A percentile compares a stretch with the other conserved stretches of the same genome.
Evolutionary conservation across 2,113 vertebrate genomes (phyloP).

Genomic region (Clarias batrachus): DNA sequence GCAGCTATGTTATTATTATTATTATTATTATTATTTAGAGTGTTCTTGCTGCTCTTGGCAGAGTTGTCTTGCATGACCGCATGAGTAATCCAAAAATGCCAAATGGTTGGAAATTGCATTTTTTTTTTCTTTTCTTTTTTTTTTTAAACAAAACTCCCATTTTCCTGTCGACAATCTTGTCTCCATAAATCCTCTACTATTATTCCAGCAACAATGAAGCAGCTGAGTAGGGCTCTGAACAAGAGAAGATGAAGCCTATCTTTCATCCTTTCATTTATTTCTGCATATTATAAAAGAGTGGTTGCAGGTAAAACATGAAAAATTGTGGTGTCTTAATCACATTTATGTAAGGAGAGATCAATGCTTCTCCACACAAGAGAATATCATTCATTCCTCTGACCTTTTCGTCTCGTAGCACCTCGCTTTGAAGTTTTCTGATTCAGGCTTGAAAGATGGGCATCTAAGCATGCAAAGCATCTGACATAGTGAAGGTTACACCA

Average conservation of each 20-base stretch:
- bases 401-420: conserved; percentile 9
- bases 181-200: not conserved
- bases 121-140: too few species aligned
- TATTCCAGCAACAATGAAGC: not conserved
- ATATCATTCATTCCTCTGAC: conserved; percentile 30
- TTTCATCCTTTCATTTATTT: not conserved
- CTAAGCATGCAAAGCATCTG: conserved; percentile 11
- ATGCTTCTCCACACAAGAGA: conserved; percentile 18
- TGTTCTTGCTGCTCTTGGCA: not conserved
- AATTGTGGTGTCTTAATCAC: conserved; percentile 27
- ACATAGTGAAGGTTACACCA: conserved; percentile 12
- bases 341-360: conserved; percentile 26
- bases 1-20: not conserved
- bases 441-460: not conserved
- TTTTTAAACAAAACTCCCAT: not conserved
- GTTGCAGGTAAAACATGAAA: not conserved
- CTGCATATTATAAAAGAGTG: not conserved
- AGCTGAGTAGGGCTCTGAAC: not conserved
- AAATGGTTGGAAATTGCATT: conserved; percentile 20
- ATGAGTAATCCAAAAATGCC: not conserved
- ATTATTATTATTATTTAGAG: not conserved
- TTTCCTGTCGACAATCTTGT: not conserved
- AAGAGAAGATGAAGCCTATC: not conserved
- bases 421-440: conserved; percentile 1
- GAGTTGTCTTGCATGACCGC: not conserved